Percentiles rank a stretch among this genome's conserved stretches.
Conservation (phyloP, 2,797 vertebrate species). For the Gallinago nigripennis region DNA sequence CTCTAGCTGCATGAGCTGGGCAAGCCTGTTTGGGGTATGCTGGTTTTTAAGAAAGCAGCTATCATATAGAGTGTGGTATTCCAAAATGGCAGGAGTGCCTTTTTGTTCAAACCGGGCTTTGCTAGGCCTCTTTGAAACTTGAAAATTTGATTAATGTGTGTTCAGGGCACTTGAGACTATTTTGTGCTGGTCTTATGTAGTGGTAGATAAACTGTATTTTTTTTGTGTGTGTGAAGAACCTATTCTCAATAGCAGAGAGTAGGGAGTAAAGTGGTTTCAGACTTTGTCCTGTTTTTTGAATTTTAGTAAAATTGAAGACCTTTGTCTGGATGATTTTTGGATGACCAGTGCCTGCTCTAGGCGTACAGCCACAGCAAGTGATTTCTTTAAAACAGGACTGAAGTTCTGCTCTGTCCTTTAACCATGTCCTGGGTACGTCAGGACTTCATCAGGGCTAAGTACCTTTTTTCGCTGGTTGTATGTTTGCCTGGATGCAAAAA, state of each 20-base stretch:
- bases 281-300: background rate
- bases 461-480: background rate
- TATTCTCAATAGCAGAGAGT: background rate
- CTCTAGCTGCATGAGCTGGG: background rate
- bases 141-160: background rate
- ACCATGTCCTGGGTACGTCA: background rate
- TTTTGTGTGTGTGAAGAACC: background rate
- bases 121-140: background rate
- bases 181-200: background rate
- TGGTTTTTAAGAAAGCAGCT: background rate
- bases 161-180: background rate
- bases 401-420: background rate
- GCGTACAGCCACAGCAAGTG: background rate
- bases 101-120: background rate
- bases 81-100: background rate
- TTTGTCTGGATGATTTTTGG: background rate
- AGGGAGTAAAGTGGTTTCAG: background rate
- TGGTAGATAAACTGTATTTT: background rate
- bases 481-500: background rate
- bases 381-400: background rate
- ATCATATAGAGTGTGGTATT: background rate
- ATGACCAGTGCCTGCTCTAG: background rate
- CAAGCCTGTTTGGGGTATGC: background rate
- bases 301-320: background rate
- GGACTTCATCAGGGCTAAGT: background rate